Percentiles rank a stretch among this genome's conserved stretches.
These are phyloP conservation scores for Chloroclystis v-ata DNA, from an alignment of 2,888 invertebrate species.

Conservation along the genomic window DNA sequence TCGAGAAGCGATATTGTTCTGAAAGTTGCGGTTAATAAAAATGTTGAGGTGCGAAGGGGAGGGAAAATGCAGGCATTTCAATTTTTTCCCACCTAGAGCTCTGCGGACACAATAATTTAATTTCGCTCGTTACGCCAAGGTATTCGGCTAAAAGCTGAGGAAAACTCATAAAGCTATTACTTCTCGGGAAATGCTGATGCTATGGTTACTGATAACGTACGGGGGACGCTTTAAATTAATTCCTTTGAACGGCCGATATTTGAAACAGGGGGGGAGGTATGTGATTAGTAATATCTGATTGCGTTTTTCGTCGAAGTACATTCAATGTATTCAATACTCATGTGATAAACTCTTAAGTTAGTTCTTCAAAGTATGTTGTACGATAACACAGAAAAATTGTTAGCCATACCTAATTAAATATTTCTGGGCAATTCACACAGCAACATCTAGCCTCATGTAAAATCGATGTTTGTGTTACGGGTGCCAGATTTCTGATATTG, in stretches of 20 bases:
- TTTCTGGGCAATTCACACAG: too few species aligned
- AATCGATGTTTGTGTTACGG: too few species aligned
- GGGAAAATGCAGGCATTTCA: conserved; percentile 37
- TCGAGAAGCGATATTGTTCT: conserved; percentile 23
- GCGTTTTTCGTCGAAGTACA: too few species aligned
- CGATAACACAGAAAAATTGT: too few species aligned
- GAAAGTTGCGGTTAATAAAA: conserved; percentile 29
- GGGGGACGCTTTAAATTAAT: conserved; percentile 52
- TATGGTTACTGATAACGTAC: conserved; percentile 39
- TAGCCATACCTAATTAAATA: too few species aligned
- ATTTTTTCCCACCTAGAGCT: conserved; percentile 45
- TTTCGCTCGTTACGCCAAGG: conserved; percentile 52
- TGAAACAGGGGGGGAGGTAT: too few species aligned
- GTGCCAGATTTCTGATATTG: too few species aligned
- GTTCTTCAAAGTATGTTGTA: too few species aligned
- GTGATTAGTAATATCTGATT: too few species aligned
- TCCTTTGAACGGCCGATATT: conserved; percentile 32
- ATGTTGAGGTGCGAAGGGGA: conserved; percentile 22
- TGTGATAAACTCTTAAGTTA: too few species aligned
- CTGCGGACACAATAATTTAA: conserved; percentile 56
- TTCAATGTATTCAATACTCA: too few species aligned
- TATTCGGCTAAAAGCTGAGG: conserved; percentile 56
- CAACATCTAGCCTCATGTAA: too few species aligned
- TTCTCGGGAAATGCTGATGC: conserved; percentile 53
- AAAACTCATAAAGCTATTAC: conserved; percentile 63